Percentiles rank a stretch among this genome's conserved stretches.
Evolutionary conservation across 2,113 vertebrate genomes (phyloP).

Genomic region (Recurvirostra avosetta): DNA sequence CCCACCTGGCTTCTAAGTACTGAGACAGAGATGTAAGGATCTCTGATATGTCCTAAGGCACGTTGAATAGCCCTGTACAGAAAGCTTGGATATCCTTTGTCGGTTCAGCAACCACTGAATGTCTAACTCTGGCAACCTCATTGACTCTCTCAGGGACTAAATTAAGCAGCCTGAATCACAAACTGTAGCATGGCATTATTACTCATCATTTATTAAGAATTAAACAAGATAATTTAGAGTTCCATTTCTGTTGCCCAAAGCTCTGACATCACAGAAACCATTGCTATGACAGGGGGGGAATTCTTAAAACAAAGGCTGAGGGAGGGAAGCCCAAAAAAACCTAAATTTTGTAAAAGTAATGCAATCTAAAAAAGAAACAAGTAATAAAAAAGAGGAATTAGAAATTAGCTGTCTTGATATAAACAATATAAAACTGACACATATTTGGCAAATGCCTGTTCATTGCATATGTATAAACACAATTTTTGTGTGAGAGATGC

Average conservation of each 20-base stretch:
- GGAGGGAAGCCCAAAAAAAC: neutral
- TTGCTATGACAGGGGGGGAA: neutral
- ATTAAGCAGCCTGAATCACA: neutral
- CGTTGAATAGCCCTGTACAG: neutral
- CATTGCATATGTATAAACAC: neutral
- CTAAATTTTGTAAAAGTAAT: neutral
- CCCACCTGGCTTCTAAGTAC: neutral
- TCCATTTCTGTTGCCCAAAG: neutral
- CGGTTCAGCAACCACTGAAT: neutral
- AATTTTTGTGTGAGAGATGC: neutral
- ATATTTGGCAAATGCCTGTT: neutral
- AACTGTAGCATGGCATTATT: neutral
- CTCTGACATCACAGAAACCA: neutral
- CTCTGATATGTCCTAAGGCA: neutral
- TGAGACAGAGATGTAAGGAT: neutral
- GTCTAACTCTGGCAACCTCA: no score
- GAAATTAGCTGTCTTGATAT: neutral
- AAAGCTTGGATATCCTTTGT: neutral
- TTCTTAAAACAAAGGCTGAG: neutral
- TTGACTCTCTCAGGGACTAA: neutral
- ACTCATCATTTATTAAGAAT: neutral
- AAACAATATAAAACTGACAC: neutral
- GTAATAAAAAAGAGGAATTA: neutral
- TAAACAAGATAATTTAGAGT: neutral
- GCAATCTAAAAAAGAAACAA: neutral